phyloP scores from a whole-genome alignment of 2,113 vertebrate species.

The Mesembrinibis cayennensis region DNA sequence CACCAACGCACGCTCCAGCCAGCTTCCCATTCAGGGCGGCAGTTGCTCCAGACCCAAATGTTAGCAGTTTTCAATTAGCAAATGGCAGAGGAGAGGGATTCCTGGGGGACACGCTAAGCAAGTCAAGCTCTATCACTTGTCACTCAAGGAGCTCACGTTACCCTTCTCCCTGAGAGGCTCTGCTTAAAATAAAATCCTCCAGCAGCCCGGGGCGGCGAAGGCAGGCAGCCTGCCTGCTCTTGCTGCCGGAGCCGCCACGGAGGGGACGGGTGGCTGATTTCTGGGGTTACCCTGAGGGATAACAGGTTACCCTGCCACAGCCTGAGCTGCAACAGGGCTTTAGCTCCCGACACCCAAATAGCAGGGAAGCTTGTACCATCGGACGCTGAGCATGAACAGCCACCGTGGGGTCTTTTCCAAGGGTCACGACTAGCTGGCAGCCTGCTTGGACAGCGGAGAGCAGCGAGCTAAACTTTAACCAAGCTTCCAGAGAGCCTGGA shows the following conservation, averaged over 20 bases:
- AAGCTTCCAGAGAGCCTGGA: neutral
- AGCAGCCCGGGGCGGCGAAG: neutral
- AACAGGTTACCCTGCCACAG: neutral
- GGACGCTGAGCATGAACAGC: accelerated
- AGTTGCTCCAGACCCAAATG: constrained; percentile 59
- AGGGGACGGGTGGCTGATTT: neutral
- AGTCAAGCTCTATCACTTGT: constrained; percentile 40
- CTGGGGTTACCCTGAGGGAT: neutral
- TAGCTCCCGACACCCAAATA: neutral
- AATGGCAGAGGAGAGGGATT: constrained; percentile 57
- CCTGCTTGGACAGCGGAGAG: neutral
- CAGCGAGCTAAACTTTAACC: constrained; percentile 30
- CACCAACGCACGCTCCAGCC: constrained; percentile 37
- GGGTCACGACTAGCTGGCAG: neutral
- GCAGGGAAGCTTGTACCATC: neutral
- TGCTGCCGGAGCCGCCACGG: neutral
- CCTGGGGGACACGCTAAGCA: constrained; percentile 46
- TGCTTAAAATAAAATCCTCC: constrained; percentile 30
- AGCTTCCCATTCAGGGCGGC: constrained; percentile 22
- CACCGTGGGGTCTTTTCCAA: neutral
- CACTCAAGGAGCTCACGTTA: constrained; percentile 57
- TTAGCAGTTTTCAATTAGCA: constrained; percentile 65
- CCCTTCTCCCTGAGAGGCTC: neutral
- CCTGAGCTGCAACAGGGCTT: neutral
- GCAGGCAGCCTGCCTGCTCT: neutral